Evolutionary conservation across 2,113 vertebrate species (phyloP).

Genomic region (Takifugu flavidus): DNA sequence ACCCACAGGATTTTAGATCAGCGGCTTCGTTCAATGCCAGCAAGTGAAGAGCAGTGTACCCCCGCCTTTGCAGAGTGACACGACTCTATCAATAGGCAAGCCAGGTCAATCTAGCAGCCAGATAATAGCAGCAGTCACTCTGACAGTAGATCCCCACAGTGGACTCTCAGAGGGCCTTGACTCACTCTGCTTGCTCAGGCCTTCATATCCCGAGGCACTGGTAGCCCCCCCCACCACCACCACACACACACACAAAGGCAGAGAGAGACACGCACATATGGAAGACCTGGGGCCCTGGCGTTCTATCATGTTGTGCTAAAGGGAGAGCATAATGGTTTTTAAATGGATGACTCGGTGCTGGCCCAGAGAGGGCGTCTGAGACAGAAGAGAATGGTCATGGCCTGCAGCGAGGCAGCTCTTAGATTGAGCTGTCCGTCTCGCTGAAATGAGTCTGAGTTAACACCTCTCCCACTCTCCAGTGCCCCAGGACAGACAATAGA

Average conservation of each 20-base stretch:
- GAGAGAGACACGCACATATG: slow-evolving; percentile 41
- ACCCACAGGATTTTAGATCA: slow-evolving; percentile 26
- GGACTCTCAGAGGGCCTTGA: slow-evolving; percentile 51
- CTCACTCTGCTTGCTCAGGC: slow-evolving; percentile 44
- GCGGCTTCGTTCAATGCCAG: slow-evolving; percentile 38
- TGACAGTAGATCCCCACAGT: slow-evolving; percentile 55
- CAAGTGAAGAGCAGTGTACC: slow-evolving; percentile 42
- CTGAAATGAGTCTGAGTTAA: slow-evolving; percentile 81
- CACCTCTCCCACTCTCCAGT: slow-evolving; percentile 66
- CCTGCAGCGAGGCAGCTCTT: slow-evolving; percentile 76
- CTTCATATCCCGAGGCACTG: slow-evolving; percentile 56
- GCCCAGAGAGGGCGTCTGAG: slow-evolving; percentile 66
- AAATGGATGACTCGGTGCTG: slow-evolving; percentile 78
- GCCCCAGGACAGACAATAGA: slow-evolving; percentile 70
- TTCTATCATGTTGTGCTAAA: slow-evolving; percentile 83
- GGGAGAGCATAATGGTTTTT: slow-evolving; percentile 82
- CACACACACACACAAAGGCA: slow-evolving; percentile 37
- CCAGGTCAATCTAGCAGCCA: slow-evolving; percentile 60
- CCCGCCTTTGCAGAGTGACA: slow-evolving; percentile 57
- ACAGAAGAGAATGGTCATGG: slow-evolving; percentile 72
- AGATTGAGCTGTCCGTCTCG: slow-evolving; percentile 85
- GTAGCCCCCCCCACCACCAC: slow-evolving; percentile 32
- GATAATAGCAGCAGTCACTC: slow-evolving; percentile 68
- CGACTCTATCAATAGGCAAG: slow-evolving; percentile 60
- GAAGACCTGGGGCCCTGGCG: slow-evolving; percentile 56